Conservation (phyloP, 92 coral and sea anemone species). For the Plumapathes pennacea region DNA sequence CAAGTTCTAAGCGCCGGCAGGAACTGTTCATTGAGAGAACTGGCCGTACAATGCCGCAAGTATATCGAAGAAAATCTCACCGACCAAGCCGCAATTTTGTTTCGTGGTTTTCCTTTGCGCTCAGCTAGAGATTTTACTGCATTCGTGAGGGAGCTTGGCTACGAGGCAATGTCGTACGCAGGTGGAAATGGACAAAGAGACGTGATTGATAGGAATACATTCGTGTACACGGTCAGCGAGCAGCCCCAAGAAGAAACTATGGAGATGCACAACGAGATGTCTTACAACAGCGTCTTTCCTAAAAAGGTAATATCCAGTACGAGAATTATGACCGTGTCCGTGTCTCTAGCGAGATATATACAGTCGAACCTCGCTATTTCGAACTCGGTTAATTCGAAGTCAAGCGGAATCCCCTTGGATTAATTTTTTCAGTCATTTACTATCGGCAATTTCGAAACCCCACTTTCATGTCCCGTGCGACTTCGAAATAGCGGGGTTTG, state of each 20-base stretch:
- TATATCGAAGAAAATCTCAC: constrained; percentile 30
- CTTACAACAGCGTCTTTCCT: constrained; percentile 31
- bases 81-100: constrained; percentile 36
- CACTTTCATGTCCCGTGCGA: no score
- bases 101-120: constrained; percentile 50
- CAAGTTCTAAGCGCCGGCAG: constrained; percentile 16
- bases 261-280: constrained; percentile 63
- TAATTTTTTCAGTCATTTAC: no score
- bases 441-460: no score
- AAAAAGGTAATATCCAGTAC: constrained; percentile 56
- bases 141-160: constrained; percentile 24
- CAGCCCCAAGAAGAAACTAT: constrained; percentile 43
- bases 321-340: no score
- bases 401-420: no score
- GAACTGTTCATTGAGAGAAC: constrained; percentile 24
- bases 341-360: no score
- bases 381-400: no score
- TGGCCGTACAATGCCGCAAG: constrained; percentile 41
- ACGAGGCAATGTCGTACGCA: constrained; percentile 14
- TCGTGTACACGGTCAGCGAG: constrained; percentile 18
- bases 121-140: constrained; percentile 38
- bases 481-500: no score
- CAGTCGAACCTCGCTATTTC: no score
- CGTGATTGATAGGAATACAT: constrained; percentile 13
- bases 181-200: constrained; percentile 39